Base-by-base conservation (phyloP, 2,113 vertebrate genomes). In the Martes martes region DNA sequence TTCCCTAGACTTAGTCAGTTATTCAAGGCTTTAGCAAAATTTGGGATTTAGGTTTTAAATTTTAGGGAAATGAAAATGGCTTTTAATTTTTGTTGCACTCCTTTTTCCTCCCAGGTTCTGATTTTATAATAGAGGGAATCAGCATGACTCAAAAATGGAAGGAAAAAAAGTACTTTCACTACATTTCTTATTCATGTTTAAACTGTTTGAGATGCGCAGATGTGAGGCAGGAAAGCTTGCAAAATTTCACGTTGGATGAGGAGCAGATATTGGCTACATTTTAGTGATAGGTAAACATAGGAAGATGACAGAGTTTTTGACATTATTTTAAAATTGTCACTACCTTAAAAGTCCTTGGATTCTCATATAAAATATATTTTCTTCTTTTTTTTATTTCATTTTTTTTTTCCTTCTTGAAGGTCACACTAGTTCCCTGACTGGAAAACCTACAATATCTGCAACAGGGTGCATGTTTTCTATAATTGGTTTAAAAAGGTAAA, bases 401-500 rank as follows among this genome's bases (percentile, higher is more conserved):
- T 69, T 95, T 69, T 69, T 95, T 97, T 97, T 73, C 10, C 11
- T 80, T 96, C 74, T 93, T 98, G 96, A 98, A 98, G 95, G 97
- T 98, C 97, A 97, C 19, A 91, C 67, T 96, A 86, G 61, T 95
- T 97, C 50, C 59, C 73, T 71, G 55, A 93, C 47, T 92, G 65
- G 84, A 89, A 97, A 90, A 50, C 92, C 90, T 89, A 82, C 88
- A 96, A 36, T 91, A 96, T 93, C 71, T 97, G 81, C 73, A 94
- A 91, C 42, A 96, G 15, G 65, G 89, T 92, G n/a, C 94, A 71
- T 98, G 96, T 97, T 98, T 97, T 94, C 97, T 96, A 31, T 97
- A 98, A 98, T 98, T 97, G 96, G 96, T 97, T 97, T 96, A 98
- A 98, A 96, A 94, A 97, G 91, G 92, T 96, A 95, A 97, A 97